Evolutionary conservation across 1,140 invertebrate species (phyloP).

Genomic region (Eumaeus atala): DNA sequence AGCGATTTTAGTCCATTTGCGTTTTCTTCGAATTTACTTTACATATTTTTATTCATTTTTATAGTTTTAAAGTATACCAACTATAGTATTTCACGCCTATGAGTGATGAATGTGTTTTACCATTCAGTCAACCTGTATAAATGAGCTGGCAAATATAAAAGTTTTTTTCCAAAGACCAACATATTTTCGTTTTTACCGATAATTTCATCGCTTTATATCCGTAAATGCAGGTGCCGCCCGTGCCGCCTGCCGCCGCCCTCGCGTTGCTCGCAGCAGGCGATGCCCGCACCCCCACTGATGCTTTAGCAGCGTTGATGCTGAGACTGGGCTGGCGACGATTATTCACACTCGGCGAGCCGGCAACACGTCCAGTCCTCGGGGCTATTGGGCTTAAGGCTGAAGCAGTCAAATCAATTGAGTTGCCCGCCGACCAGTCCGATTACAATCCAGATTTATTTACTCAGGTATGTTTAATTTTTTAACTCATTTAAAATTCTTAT

Average conservation of each 20-base stretch:
- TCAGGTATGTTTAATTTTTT: constrained; percentile 24
- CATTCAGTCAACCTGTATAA: too few relatives aligned
- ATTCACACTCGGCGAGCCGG: constrained; percentile 38
- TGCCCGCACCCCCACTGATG: constrained; percentile 24
- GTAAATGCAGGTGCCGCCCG: constrained; percentile 29
- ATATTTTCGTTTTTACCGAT: too few relatives aligned
- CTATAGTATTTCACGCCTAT: too few relatives aligned
- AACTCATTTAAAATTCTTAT: too few relatives aligned
- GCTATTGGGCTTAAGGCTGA: constrained; percentile 32
- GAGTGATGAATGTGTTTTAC: too few relatives aligned
- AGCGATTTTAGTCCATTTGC: too few relatives aligned
- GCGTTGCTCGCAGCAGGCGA: constrained; percentile 40
- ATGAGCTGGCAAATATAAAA: too few relatives aligned
- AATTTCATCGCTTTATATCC: too few relatives aligned
- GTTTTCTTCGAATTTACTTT: too few relatives aligned
- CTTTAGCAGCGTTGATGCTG: constrained; percentile 29
- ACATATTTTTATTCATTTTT: too few relatives aligned
- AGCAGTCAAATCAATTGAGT: constrained; percentile 37
- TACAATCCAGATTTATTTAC: constrained; percentile 32
- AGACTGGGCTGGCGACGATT: constrained; percentile 40
- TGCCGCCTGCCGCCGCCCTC: constrained; percentile 25
- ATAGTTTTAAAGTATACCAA: too few relatives aligned
- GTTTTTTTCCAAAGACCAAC: too few relatives aligned
- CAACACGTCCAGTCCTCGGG: constrained; percentile 37
- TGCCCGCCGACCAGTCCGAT: constrained; percentile 34